These are phyloP conservation scores for Hippocampus mohnikei DNA, from an alignment of 2,113 vertebrate species.

Conservation along the genomic window DNA sequence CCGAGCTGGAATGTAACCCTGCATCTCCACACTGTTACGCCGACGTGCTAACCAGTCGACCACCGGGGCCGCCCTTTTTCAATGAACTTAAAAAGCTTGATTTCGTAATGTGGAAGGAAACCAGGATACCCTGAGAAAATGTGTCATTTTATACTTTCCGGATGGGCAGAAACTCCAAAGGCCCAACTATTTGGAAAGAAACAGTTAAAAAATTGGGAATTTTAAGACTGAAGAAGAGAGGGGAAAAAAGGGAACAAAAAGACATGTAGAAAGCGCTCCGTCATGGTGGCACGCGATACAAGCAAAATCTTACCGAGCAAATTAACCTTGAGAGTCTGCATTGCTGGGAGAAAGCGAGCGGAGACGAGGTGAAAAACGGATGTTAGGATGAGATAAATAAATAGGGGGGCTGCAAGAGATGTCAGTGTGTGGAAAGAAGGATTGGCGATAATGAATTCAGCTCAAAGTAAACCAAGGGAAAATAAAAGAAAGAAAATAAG, in stretches of 20 bases:
- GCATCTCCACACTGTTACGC: no score
- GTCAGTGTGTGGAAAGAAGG: background rate
- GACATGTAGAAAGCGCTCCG: slow-evolving; percentile 41
- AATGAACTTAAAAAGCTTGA: background rate
- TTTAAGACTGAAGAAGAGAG: slow-evolving; percentile 9
- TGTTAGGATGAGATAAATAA: slow-evolving; percentile 20
- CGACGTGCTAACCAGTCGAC: no score
- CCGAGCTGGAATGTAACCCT: no score
- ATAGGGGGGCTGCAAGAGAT: slow-evolving; percentile 14
- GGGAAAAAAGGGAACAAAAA: slow-evolving; percentile 8
- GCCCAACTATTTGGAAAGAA: background rate
- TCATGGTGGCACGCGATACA: slow-evolving; percentile 45
- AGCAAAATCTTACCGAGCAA: slow-evolving; percentile 66
- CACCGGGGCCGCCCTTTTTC: background rate
- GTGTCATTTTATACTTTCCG: background rate
- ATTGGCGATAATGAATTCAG: slow-evolving; percentile 4
- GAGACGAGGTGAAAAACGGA: slow-evolving; percentile 21
- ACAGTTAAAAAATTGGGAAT: slow-evolving; percentile 6
- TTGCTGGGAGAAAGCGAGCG: slow-evolving; percentile 53
- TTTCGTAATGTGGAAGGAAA: background rate
- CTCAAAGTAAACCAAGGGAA: slow-evolving; percentile 11
- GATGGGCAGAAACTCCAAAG: background rate
- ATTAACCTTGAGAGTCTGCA: slow-evolving; percentile 75
- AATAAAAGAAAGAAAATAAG: slow-evolving; percentile 10
- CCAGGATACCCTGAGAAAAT: no score